Evolutionary conservation across 2,888 invertebrate genomes (phyloP).

Genomic region (Troides helena): DNA sequence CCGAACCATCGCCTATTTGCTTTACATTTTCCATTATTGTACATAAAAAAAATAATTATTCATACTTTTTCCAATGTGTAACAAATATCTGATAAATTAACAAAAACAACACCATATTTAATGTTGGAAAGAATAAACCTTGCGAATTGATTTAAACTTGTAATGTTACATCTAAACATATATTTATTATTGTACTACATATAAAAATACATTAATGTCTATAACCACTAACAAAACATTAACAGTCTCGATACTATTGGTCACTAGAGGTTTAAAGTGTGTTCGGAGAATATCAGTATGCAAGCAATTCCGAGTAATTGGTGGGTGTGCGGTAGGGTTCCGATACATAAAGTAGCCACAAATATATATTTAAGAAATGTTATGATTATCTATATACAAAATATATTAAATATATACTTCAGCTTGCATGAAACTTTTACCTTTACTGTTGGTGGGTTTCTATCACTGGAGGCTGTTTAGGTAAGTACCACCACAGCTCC

Average conservation of each 20-base stretch:
- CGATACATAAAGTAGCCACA: neutral
- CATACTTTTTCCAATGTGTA: neutral
- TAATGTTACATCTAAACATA: neutral
- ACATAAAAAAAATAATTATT: neutral
- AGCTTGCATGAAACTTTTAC: too few species aligned
- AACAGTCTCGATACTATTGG: slow-evolving; percentile 40
- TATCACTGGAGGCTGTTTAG: too few species aligned
- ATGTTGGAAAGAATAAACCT: neutral
- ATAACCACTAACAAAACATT: slow-evolving; percentile 20
- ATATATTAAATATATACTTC: too few species aligned
- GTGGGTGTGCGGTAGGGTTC: slow-evolving; percentile 43
- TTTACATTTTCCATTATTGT: neutral
- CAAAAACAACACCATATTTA: neutral
- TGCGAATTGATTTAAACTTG: neutral
- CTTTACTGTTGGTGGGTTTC: too few species aligned
- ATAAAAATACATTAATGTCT: too few species aligned
- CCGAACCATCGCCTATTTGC: slow-evolving; percentile 8
- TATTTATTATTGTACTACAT: too few species aligned
- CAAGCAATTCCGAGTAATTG: slow-evolving; percentile 71
- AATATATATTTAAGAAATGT: too few species aligned
- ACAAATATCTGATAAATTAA: neutral
- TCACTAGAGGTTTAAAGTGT: slow-evolving; percentile 47
- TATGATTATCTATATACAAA: too few species aligned
- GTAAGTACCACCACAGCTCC: too few species aligned
- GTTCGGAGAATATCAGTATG: slow-evolving; percentile 73